Evolutionary conservation across 2,888 invertebrate species (phyloP), one percentile per base, ranked within the genome.

Genomic region (Epinotia brunnichana): DNA sequence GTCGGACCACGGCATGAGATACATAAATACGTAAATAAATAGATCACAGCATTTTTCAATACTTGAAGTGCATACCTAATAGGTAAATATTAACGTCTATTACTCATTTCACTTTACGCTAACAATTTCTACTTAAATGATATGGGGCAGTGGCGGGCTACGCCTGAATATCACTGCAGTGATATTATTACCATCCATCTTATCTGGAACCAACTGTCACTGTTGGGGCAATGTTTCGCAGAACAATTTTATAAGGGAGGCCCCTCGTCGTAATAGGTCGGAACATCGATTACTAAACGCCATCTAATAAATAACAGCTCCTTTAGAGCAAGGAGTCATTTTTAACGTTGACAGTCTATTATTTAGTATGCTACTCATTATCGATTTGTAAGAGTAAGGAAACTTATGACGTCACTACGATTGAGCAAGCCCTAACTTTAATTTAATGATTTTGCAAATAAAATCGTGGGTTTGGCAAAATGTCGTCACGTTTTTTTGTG

Each of bases 21-120:
- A 17, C 64, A 62, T 56, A 53, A 35, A 63, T 15, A 63, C 29
- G 48, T 64, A 64, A 72, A 62, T 62, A 63, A 69, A 72, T 54
- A 67, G 41, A 72, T 72, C 72, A 72, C 68, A 68, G 72, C 72
- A 59, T 57, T 68, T 35, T 51, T 51, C 48, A 72, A 72, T 72
- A 68, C 68, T 72, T 67, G 44, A 62, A 56, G 61, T 68, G 67
- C 29, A 61, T 56, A 67, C 71, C 61, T 60, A 68, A 61, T 44
- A 56, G 72, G 72, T 72, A 72, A 72, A 62, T 72, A 62, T 62
- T 63, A 48, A 57, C 48, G 57, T 63, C 53, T 51, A 62, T 61
- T 61, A 70, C 44, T 60, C 24, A 62, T 57, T 72, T 68, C 29
- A 68, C 41, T 57, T 66, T 41, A 54, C 39, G 19, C 68, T 68